Percentiles rank a stretch among this genome's conserved stretches.
These are phyloP conservation scores for Cinclus mexicanus DNA, from an alignment of 2,113 vertebrate species.

Conservation along the genomic window DNA sequence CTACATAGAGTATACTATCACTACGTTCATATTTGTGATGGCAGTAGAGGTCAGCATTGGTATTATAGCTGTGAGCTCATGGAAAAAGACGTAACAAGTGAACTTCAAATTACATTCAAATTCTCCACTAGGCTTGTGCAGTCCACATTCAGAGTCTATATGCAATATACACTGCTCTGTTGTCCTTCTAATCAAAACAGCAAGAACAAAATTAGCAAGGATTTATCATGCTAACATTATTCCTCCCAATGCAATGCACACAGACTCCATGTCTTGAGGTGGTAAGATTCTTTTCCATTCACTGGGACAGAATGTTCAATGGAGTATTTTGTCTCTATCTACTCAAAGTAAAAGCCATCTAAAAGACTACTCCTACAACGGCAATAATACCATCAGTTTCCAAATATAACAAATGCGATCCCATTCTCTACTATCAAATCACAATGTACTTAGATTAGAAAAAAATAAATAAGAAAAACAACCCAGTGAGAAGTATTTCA, in stretches of 20 bases:
- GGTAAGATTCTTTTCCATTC: neutral
- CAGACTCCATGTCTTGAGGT: neutral
- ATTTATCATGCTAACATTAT: neutral
- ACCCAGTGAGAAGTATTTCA: neutral
- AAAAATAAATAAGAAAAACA: neutral
- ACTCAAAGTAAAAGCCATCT: neutral
- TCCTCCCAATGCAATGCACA: neutral
- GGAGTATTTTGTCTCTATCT: neutral
- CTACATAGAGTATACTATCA: fast-evolving
- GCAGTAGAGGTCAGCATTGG: neutral
- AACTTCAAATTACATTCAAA: neutral
- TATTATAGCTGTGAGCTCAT: neutral
- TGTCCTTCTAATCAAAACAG: neutral
- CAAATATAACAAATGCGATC: neutral
- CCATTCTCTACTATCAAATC: neutral
- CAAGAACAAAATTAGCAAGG: neutral
- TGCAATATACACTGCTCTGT: neutral
- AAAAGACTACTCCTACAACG: neutral
- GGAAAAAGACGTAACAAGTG: neutral
- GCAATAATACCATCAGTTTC: neutral
- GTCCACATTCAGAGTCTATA: neutral
- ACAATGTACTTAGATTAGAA: neutral
- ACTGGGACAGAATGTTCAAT: neutral
- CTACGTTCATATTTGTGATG: neutral
- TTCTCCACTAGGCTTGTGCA: neutral